Evolutionary conservation across 2,797 vertebrate genomes (phyloP).

Genomic region (Myotis myotis): DNA sequence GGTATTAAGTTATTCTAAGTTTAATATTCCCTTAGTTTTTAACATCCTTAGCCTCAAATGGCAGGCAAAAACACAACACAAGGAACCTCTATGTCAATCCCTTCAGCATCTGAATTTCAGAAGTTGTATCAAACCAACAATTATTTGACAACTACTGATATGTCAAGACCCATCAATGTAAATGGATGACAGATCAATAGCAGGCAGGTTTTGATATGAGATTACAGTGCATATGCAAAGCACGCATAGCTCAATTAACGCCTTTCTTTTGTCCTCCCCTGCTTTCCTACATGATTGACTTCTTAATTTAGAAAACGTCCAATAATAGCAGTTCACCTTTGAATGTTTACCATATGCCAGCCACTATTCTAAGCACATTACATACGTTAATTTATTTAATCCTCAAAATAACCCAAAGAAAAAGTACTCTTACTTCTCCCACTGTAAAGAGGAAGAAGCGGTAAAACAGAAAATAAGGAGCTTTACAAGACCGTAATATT

Average conservation of each 20-base stretch:
- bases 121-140: constrained; percentile 42
- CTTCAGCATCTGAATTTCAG: neutral
- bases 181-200: constrained; percentile 3
- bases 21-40: constrained; percentile 8
- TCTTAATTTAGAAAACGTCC: constrained; percentile 42
- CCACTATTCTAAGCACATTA: neutral
- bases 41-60: constrained; percentile 27
- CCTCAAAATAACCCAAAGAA: neutral
- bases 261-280: constrained; percentile 21
- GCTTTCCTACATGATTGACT: constrained; percentile 42
- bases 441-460: neutral
- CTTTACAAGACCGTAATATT: neutral
- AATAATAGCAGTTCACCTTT: constrained; percentile 13
- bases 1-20: neutral
- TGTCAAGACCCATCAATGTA: constrained; percentile 46
- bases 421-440: neutral
- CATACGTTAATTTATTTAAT: neutral
- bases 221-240: neutral
- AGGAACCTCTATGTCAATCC: constrained; percentile 18
- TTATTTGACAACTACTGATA: constrained; percentile 30
- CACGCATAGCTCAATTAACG: neutral
- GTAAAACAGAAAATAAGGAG: neutral
- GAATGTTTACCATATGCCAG: constrained; percentile 21
- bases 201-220: neutral
- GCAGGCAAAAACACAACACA: neutral